Evolutionary conservation across 2,888 invertebrate species (phyloP), one percentile per base, ranked within the genome.

Genomic region (Meteorus colon): DNA sequence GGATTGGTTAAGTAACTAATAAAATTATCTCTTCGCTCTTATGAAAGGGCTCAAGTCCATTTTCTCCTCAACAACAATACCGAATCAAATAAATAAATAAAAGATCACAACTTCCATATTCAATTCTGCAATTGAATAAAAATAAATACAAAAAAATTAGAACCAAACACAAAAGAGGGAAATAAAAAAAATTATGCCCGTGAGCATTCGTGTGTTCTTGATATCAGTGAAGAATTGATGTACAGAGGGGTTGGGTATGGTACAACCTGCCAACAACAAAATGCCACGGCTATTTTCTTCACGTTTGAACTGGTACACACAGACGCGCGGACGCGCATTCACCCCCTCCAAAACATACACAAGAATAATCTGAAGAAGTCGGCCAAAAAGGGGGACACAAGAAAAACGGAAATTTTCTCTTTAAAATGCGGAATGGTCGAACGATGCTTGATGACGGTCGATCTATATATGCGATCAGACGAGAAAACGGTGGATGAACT

Each of bases 401-500:
- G 80, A 83, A 85, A 86, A 87, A 87, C 87, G 85, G 84, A 88
- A 88, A 89, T 88, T 89, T 89, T 87, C 85, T 84, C 86, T 88
- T 88, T 88, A 89, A 89, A 89, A 89, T 89, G 86, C 88, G 86
- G 85, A 88, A 87, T 86, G 83, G 85, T 77, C 82, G 81, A 84
- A 82, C 81, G 82, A 59, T 19, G 70, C 73, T 51, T 60, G 68
- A 70, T 76, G 77, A 75, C 82, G 86, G 84, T 86, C 87, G 85
- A 87, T 87, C 86, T 87, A 86, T 82, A 37, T 71, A 65, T 70
- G 62, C 63, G 78, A 76, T 79, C 74, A 72, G 72, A 73, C 69
- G 78, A 63, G 79, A 74, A 77, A 77, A 77, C 45, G 69, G 62
- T 73, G 79, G 75, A 77, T 75, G 69, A 77, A 71, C 55, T 37